These are phyloP conservation scores for Phrynosoma platyrhinos DNA, from an alignment of 2,113 vertebrate genomes.

Conservation along the genomic window DNA sequence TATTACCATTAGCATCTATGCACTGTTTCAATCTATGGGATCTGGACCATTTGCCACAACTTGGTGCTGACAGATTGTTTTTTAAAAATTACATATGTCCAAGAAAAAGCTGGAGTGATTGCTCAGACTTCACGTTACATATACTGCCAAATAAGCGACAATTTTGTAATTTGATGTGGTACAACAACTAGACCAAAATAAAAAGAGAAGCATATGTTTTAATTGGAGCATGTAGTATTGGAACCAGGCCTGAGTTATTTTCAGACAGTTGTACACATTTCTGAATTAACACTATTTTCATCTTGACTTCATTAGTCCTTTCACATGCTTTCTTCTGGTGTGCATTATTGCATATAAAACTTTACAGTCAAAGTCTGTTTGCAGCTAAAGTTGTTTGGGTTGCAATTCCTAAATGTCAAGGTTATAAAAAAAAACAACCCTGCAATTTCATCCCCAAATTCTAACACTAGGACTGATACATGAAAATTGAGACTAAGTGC, in stretches of 20 bases:
- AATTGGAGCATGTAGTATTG: conserved; percentile 27
- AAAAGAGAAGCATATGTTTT: neutral
- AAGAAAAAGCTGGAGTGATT: neutral
- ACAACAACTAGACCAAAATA: conserved; percentile 20
- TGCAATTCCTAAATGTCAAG: neutral
- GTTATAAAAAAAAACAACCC: neutral
- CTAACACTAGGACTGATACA: conserved; percentile 13
- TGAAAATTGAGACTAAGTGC: neutral
- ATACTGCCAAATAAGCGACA: conserved; percentile 25
- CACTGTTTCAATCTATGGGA: neutral
- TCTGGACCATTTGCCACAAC: neutral
- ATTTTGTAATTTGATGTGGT: conserved; percentile 19
- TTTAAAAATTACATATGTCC: neutral
- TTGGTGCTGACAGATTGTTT: rapidly evolving
- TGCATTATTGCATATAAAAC: neutral
- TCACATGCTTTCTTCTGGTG: rapidly evolving
- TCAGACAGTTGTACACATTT: neutral
- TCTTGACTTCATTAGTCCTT: conserved; percentile 24
- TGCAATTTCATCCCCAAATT: conserved; percentile 19
- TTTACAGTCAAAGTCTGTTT: neutral
- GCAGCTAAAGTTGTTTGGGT: too few species aligned
- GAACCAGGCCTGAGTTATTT: conserved; percentile 20
- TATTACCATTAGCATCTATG: neutral
- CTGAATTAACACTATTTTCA: conserved; percentile 31
- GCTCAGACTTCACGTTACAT: neutral